Evolutionary conservation across 2,888 invertebrate species (phyloP), one percentile per base, ranked within the genome.

Genomic region (Drepana falcataria): DNA sequence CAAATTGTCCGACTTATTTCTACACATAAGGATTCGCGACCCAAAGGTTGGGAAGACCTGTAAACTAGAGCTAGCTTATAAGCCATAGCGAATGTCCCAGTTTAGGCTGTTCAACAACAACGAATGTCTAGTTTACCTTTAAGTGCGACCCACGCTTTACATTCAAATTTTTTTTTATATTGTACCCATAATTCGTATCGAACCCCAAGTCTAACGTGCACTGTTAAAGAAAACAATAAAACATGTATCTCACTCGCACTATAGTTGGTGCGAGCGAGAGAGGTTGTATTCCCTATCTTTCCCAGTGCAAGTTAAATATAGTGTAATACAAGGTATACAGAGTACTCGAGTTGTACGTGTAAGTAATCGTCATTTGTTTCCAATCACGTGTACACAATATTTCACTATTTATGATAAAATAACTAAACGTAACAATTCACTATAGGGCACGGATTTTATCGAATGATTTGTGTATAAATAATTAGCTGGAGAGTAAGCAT

Each of bases 41-140:
- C 21, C 21, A 21, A 21, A 21, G 21, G 21, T 21, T 21, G 21
- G 21, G 21, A 21, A 21, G 21, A 21, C 21, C 21, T 21, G 21
- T 21, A 21, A 21, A 21, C 21, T 21, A 21, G 21, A 21, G 21
- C 21, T 21, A 21, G 21, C 21, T 21, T 21, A 21, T 21, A 21
- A 21, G 21, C 21, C 21, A 69, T 70, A 67, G 63, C 62, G 59
- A 70, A 70, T 73, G 77, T 81, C 82, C 87, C 83, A 73, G 71
- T 73, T 77, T 83, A 84, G 87, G 85, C 90, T 90, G 89, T 89
- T 87, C 79, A 79, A 71, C 73, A 79, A 89, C 90, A 90, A 90
- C 90, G 89, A 90, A 89, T 82, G 79, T 83, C 75, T 81, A 81
- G 78, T 73, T 79, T 73, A 81, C 73, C 72, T 72, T 71, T 75